Evolutionary conservation across 2,888 invertebrate species (phyloP), one percentile per base, ranked within the genome.

Genomic region (Drosophila antonietae): DNA sequence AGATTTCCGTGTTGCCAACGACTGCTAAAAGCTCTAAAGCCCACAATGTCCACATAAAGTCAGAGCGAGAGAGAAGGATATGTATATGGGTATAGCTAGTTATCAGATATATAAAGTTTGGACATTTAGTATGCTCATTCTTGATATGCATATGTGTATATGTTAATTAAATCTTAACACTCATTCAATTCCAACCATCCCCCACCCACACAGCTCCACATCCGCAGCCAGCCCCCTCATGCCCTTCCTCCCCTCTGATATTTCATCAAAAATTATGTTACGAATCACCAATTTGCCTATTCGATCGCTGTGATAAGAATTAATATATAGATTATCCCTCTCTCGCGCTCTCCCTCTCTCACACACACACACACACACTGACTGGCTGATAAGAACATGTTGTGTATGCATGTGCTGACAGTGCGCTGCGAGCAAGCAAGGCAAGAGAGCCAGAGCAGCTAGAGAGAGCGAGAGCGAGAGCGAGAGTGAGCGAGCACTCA

Each of bases 151-250:
- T 33, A 64, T 46, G 62, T 51, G 63, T 72, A 56, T 73, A 66
- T 76, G 86, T 69, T 83, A 74, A 85, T 85, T 76, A 62, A 60
- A 59, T 75, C 60, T 66, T 74, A 79, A 88, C 83, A 79, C 85
- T 73, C 63, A 75, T 73, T 68, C 28, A 53, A 23, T 28, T n/a
- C 4, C 4, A 59, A 33, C 33, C 6, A 10, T 12, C 20, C 35
- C 37, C 46, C 65, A 6, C 23, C 6, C 23, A 41, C 39, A 39
- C 39, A 15, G 15, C 7, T 15, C 18, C 15, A 1, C 14, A 8
- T 33, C 7, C 28, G 14, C 14, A 6, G 23, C 55, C 49, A 5
- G 9, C 9, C 2, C 12, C 20, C 28, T 6, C 5, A 8, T 37
- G 4, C n/a, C 2, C n/a, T 0, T 14, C 52, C 51, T 10, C n/a